Percentiles rank a stretch among this genome's conserved stretches.
Evolutionary conservation across 2,797 vertebrate species (phyloP).

Genomic region (Anabas testudineus): DNA sequence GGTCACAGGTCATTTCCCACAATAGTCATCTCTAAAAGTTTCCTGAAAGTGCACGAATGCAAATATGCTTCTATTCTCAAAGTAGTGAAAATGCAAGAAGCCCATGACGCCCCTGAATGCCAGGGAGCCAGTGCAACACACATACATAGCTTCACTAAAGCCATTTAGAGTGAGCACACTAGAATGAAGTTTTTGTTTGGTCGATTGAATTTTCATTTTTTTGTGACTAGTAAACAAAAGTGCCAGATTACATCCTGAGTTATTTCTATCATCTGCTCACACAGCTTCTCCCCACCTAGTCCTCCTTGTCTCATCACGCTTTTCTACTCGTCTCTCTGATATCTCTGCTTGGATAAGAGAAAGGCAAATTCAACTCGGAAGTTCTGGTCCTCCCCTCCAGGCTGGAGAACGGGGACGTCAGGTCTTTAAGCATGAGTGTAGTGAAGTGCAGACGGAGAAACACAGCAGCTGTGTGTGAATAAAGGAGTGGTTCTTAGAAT

Average conservation of each 20-base stretch:
- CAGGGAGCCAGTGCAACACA: conserved; percentile 38
- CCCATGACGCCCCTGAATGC: conserved; percentile 53
- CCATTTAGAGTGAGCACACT: background rate
- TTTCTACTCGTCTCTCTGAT: no score
- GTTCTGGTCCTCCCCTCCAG: no score
- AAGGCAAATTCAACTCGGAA: no score
- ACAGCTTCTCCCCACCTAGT: no score
- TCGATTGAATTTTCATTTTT: conserved; percentile 3
- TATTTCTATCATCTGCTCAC: no score
- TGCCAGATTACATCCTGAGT: no score
- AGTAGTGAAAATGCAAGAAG: conserved; percentile 52
- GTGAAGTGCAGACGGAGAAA: conserved; percentile 16
- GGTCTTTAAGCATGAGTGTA: background rate
- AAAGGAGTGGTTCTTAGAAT: conserved; percentile 64
- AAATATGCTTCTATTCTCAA: conserved; percentile 37
- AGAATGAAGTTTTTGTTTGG: background rate
- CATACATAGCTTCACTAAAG: background rate
- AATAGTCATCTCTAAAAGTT: background rate
- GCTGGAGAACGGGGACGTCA: background rate
- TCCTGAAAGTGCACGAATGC: conserved; percentile 3
- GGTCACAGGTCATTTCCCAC: conserved; percentile 68
- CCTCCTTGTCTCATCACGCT: no score
- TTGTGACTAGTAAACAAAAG: background rate
- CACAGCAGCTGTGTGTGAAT: conserved; percentile 67
- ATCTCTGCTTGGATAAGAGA: no score